Evolutionary conservation across 1,140 invertebrate species (phyloP), one percentile per base, ranked within the genome.

Genomic region (Brachionus angularis): DNA sequence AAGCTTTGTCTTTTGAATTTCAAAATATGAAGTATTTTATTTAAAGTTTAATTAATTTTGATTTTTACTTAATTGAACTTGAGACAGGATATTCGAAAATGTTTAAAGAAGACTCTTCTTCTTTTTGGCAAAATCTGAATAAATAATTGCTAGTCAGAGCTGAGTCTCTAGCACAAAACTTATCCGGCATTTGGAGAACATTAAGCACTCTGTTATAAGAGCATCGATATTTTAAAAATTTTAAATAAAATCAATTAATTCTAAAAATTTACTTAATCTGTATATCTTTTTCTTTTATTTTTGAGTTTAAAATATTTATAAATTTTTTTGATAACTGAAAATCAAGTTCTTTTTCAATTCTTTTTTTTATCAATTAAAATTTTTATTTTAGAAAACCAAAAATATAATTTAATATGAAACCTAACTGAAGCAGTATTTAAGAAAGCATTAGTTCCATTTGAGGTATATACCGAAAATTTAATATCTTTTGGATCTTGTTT

Each of bases 401-500:
- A n/a, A n/a, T n/a, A n/a, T n/a, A n/a, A n/a, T n/a, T n/a, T n/a
- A n/a, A 58, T 12, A 8, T 31, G 53, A 58, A 58, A 58, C 25
- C 39, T 39, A 5, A 58, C 33, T 12, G 33, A 23, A 23, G 18
- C 53, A 25, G 53, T 18, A 39, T 58, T 58, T 21, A 58, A 25
- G 14, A 58, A n/a, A 21, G 53, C 53, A 29, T 58, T 36, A 39
- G 53, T 58, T n/a, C 53, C 53, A 21, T 39, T 16, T 3, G 34
- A 39, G 7, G 53, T 27, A 23, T 58, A 12, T 0, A 58, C 53
- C 12, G 23, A 31, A 27, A 58, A 58, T 14, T 39, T 58, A 2
- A 58, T 39, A n/a, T n/a, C n/a, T n/a, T 58, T 39, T 1, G 53
- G 53, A 5, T 58, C 53, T 58, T 58, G 53, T 27, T 58, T 58